Evolutionary conservation across 2,113 vertebrate species (phyloP).

Genomic region (Trichechus manatus): DNA sequence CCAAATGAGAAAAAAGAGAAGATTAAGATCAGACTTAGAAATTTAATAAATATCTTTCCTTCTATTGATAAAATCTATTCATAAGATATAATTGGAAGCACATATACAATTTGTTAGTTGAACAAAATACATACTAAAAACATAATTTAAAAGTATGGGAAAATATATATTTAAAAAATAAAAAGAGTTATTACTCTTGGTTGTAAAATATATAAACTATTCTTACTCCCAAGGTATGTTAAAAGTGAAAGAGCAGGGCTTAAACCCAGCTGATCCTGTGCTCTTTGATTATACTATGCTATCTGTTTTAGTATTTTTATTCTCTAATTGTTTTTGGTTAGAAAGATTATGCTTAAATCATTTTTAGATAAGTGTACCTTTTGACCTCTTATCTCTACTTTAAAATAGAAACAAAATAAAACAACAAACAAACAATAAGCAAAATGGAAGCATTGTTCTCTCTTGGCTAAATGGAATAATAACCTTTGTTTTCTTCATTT

Average conservation of each 20-base stretch:
- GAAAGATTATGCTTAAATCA: conserved; percentile 35
- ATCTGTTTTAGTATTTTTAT: conserved; percentile 52
- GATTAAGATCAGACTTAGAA: conserved; percentile 53
- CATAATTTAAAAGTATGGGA: conserved; percentile 49
- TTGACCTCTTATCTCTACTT: conserved; percentile 41
- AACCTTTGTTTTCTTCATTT: conserved; percentile 7
- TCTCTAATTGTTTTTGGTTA: not conserved
- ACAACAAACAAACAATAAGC: conserved; percentile 27
- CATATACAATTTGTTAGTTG: conserved; percentile 39
- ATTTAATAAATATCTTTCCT: conserved; percentile 63
- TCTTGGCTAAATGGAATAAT: conserved; percentile 35
- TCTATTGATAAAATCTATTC: conserved; percentile 5
- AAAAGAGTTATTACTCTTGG: conserved; percentile 25
- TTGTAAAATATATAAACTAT: conserved; percentile 50
- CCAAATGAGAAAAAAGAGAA: conserved; percentile 63
- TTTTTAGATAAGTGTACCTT: conserved; percentile 54
- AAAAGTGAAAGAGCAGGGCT: not conserved
- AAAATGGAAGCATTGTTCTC: conserved; percentile 47
- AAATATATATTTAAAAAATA: conserved; percentile 55
- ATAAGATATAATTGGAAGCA: conserved; percentile 58
- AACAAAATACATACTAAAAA: conserved; percentile 44
- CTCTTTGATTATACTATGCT: conserved; percentile 10
- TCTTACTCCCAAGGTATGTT: conserved; percentile 34
- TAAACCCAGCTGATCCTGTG: not conserved
- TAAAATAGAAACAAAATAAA: conserved; percentile 46